Percentiles rank a stretch among this genome's conserved stretches.
Evolutionary conservation across 2,113 vertebrate species (phyloP).

Genomic region (Takifugu flavidus): DNA sequence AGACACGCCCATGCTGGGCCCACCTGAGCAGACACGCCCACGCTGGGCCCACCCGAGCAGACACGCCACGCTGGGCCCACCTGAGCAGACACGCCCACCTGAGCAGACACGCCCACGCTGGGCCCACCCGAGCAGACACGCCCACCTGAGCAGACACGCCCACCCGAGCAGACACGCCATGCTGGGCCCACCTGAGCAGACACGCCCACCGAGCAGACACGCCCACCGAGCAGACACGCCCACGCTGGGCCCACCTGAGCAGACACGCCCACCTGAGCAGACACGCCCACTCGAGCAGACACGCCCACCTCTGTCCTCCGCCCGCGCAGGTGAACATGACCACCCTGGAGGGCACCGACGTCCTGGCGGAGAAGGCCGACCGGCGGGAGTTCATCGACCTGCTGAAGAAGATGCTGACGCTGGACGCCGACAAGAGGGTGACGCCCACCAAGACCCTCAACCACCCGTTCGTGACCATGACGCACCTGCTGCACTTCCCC

Average conservation of each 20-base stretch:
- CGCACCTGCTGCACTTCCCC: conserved; percentile 94
- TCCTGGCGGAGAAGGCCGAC: conserved; percentile 97
- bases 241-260: neutral
- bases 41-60: neutral
- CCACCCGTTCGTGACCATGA: conserved; percentile 96
- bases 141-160: neutral
- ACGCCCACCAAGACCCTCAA: conserved; percentile 96
- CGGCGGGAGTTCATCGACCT: conserved; percentile 96
- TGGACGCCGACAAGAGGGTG: conserved; percentile 95
- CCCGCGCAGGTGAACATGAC: conserved; percentile 93
- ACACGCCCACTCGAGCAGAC: too few relatives aligned
- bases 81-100: neutral
- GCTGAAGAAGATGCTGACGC: conserved; percentile 98
- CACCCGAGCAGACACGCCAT: neutral
- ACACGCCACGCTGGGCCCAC: neutral
- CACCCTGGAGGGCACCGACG: conserved; percentile 92
- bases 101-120: neutral
- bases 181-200: neutral
- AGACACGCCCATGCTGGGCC: neutral
- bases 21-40: neutral
- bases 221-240: neutral
- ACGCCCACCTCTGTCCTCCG: neutral
- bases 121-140: neutral
- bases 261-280: too few relatives aligned
- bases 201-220: neutral